phyloP scores from a whole-genome alignment of 2,797 vertebrate species.

The Bucorvus abyssinicus region DNA sequence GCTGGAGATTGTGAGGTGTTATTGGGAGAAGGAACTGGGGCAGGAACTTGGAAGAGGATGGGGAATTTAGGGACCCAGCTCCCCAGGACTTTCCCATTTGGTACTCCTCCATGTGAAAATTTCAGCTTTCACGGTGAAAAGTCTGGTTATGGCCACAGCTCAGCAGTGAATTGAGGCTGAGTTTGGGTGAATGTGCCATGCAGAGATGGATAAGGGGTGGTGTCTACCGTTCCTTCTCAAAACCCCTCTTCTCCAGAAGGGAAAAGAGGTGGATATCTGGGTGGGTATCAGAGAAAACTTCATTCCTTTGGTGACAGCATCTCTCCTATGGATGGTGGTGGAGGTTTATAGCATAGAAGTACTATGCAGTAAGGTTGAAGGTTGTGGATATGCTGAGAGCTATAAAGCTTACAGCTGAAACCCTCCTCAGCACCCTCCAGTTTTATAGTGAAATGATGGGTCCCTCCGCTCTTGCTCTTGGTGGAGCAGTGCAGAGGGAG shows the following conservation, averaged over 20 bases:
- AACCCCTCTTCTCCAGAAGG: neutral
- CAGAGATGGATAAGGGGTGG: neutral
- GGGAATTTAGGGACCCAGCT: neutral
- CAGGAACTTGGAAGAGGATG: neutral
- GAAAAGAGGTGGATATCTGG: neutral
- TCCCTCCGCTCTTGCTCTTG: neutral
- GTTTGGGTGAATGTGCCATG: neutral
- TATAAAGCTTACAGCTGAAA: neutral
- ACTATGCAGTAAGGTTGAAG: neutral
- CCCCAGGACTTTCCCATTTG: neutral
- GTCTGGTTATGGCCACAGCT: neutral
- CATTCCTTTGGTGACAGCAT: neutral
- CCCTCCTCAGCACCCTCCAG: neutral
- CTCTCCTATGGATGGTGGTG: neutral
- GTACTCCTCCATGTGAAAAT: neutral
- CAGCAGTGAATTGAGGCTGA: neutral
- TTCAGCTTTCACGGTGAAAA: neutral
- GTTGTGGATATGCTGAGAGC: neutral
- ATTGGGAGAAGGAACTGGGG: neutral
- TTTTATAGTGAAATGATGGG: neutral
- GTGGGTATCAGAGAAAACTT: neutral
- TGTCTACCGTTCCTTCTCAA: neutral
- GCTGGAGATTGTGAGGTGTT: neutral
- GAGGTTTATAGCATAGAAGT: neutral
- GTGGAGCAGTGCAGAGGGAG: neutral